A percentile compares a stretch with the other conserved stretches of the same genome.
Conservation (phyloP, 2,797 vertebrate genomes). For the Balearica regulorum region DNA sequence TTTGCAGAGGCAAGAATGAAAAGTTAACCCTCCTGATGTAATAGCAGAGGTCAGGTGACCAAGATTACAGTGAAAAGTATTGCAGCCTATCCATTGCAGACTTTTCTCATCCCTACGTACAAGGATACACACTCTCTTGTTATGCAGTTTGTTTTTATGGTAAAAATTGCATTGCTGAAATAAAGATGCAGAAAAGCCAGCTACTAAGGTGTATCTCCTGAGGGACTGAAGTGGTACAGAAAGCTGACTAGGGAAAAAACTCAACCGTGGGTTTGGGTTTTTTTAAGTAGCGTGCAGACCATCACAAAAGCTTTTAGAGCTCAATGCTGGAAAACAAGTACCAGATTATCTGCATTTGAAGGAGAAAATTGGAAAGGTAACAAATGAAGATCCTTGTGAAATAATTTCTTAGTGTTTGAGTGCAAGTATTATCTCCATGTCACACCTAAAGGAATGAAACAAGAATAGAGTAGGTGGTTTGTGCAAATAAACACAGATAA, state of each 20-base stretch:
- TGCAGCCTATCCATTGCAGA: not conserved
- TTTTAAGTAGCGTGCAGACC: not conserved
- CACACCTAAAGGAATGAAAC: not conserved
- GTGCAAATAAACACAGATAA: not conserved
- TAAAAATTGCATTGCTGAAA: not conserved
- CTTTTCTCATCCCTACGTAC: not conserved
- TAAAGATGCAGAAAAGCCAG: not conserved
- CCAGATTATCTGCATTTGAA: not conserved
- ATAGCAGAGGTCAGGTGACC: not conserved
- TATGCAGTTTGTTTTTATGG: not conserved
- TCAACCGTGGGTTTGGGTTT: accelerated
- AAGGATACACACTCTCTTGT: not conserved
- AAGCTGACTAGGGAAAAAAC: not conserved
- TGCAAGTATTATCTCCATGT: not conserved
- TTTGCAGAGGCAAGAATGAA: not conserved
- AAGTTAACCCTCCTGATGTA: not conserved
- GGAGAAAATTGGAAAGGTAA: not conserved
- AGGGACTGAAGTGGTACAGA: not conserved
- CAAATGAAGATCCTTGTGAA: not conserved
- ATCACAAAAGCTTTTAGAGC: not conserved
- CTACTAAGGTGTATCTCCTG: not conserved
- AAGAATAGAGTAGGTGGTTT: not conserved
- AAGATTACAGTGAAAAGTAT: not conserved
- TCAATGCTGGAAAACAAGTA: not conserved
- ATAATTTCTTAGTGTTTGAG: not conserved